phyloP scores from a whole-genome alignment of 2,888 invertebrate genomes.

The Eupeodes luniger region DNA sequence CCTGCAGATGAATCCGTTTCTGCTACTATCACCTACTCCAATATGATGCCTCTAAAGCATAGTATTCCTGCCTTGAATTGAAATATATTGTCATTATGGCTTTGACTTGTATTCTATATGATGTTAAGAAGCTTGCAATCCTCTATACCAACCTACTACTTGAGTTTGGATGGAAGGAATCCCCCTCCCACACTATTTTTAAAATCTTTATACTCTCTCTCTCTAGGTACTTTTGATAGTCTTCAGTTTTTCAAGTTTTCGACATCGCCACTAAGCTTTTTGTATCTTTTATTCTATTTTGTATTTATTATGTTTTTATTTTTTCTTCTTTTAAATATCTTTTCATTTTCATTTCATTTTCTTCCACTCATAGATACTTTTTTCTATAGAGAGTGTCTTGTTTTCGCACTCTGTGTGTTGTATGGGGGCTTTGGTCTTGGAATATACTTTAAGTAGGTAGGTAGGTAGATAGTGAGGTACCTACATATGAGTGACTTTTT shows the following conservation, averaged over 20 bases:
- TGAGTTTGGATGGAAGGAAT: conserved; percentile 12
- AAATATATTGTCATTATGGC: conserved; percentile 36
- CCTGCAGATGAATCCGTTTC: conserved; percentile 45
- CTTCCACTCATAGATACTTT: conserved; percentile 57
- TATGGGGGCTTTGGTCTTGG: conserved; percentile 35
- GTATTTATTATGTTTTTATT: conserved; percentile 8
- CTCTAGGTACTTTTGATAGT: conserved; percentile 47
- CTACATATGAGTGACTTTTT: conserved; percentile 62
- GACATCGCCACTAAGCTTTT: conserved; percentile 53
- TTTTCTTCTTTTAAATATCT: conserved; percentile 35
- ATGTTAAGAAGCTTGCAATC: conserved; percentile 23
- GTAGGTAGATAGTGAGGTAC: background rate
- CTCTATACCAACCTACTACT: background rate
- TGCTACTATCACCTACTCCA: background rate
- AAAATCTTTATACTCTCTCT: background rate
- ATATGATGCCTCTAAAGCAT: background rate
- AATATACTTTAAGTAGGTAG: conserved; percentile 18
- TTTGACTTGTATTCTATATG: background rate
- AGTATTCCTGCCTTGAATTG: conserved; percentile 50
- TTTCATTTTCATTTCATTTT: conserved; percentile 41
- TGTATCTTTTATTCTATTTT: conserved; percentile 42
- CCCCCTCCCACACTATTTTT: conserved; percentile 3
- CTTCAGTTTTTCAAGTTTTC: conserved; percentile 61
- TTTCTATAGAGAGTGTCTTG: conserved; percentile 49
- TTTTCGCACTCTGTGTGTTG: conserved; percentile 49